phyloP scores from a whole-genome alignment of 1,140 invertebrate genomes.

The Uloborus diversus region DNA sequence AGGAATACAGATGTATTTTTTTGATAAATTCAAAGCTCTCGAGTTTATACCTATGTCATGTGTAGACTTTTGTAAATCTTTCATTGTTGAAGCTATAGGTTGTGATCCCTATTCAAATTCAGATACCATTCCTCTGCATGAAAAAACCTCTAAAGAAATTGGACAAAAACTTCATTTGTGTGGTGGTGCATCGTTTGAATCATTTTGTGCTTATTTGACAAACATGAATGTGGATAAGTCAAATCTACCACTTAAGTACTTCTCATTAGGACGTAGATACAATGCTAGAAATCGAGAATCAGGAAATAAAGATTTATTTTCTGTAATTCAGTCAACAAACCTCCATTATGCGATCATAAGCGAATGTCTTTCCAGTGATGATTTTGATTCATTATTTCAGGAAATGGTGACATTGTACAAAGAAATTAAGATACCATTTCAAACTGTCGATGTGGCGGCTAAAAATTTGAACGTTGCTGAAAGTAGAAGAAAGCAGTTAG shows the following conservation, averaged over 20 bases:
- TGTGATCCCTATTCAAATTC: slow-evolving; percentile 7
- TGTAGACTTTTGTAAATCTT: slow-evolving; percentile 35
- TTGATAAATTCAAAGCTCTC: background rate
- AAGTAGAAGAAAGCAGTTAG: background rate
- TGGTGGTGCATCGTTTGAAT: slow-evolving; percentile 27
- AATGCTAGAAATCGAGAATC: background rate
- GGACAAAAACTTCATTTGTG: slow-evolving; percentile 14
- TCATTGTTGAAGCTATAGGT: slow-evolving; percentile 27
- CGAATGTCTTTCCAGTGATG: background rate
- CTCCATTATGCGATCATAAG: slow-evolving; percentile 1
- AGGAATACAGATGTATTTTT: slow-evolving; percentile 12
- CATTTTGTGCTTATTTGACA: slow-evolving; percentile 36
- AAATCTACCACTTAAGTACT: slow-evolving; percentile 8
- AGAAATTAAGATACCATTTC: background rate
- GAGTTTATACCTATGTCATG: slow-evolving; percentile 5
- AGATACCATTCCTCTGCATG: background rate
- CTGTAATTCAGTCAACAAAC: slow-evolving; percentile 25
- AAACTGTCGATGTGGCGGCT: background rate
- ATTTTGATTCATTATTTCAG: background rate
- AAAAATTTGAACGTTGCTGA: background rate
- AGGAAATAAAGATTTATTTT: background rate
- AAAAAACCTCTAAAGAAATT: background rate
- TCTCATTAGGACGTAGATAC: slow-evolving; percentile 11
- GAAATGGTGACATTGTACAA: background rate
- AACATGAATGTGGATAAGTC: slow-evolving; percentile 28